Evolutionary conservation across 2,797 vertebrate genomes (phyloP).

Genomic region (Dermochelys coriacea): DNA sequence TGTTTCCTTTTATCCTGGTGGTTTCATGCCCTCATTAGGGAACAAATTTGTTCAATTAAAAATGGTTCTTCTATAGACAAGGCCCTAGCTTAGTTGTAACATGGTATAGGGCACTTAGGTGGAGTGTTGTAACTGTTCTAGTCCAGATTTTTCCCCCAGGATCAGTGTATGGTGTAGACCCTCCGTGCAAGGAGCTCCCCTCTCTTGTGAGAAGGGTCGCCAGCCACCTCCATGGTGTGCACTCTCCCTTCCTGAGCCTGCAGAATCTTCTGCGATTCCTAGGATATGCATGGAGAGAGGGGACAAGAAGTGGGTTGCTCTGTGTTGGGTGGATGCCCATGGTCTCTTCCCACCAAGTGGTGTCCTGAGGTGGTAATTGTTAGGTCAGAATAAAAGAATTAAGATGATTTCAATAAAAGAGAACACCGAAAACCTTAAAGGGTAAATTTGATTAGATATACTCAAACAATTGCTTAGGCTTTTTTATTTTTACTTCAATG

Average conservation of each 20-base stretch:
- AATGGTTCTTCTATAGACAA: background rate
- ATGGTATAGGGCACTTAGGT: background rate
- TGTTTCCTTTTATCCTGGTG: background rate
- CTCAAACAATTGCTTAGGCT: background rate
- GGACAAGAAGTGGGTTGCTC: fast-evolving
- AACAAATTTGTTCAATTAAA: background rate
- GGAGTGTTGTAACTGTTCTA: background rate
- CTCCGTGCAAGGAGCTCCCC: fast-evolving
- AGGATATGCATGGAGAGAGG: fast-evolving
- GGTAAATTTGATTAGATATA: background rate
- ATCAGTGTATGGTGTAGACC: fast-evolving
- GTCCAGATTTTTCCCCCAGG: fast-evolving
- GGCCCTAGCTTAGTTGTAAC: background rate
- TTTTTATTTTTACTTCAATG: background rate
- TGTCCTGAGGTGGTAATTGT: background rate
- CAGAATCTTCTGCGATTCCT: no score
- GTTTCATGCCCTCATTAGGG: background rate
- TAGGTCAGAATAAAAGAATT: background rate
- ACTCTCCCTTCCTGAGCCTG: background rate
- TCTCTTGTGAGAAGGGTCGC: background rate
- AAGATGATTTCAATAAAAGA: background rate
- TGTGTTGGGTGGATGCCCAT: background rate
- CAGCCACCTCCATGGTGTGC: background rate
- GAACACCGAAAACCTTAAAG: background rate
- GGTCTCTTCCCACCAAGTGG: fast-evolving